Base-by-base conservation (phyloP, 2,113 vertebrate species). In the Ariopsis seemanni region DNA sequence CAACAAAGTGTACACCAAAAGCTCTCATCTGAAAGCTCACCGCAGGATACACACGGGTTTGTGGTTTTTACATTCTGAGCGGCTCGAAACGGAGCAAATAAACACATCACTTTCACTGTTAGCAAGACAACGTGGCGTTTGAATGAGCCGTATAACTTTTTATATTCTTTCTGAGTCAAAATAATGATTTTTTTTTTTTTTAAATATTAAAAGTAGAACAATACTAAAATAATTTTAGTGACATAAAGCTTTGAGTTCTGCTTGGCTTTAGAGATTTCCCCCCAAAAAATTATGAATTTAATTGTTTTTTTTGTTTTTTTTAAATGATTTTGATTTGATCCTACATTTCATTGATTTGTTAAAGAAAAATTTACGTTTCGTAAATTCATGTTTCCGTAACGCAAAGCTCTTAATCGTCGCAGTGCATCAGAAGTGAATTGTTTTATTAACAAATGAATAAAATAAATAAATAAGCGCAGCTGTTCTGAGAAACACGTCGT, bases 1-100 rank as follows among this genome's bases (percentile, higher is more conserved):
- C 93, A 97, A 96, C 92, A 99, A 99, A 90, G 98, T 99, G 87
- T 99, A 99, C 94, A 99, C 98, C 83, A 99, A 99, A 94, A 99
- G 98, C 90, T 99, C 98, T 85, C 98, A 99, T 92, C 96, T 99
- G 89, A 99, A 99, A 94, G 97, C 98, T 60, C 98, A 99, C 91
- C 91, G 96, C 88, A 95, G 98, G 94, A 98, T 99, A 95, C 98
- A 99, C 95, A 99, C 98, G 91, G 98, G 98, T 99, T 87, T 88
- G 81, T 34, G 5, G 4, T 60, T 57, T 65, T 10, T 5, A 57
- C 11, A 10, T 34, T 60, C 74, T 34, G 58, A 78, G 27, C 5
- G 7, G 53, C 25, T 27, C 65, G 3, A 22, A 55, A 30, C 27
- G 18, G n/a, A 57, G 0, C 30, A 4, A 15, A 42, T n/a, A 22